Evolutionary conservation across 2,888 invertebrate genomes (phyloP), one percentile per base, ranked within the genome.

Genomic region (Parnassius smintheus): DNA sequence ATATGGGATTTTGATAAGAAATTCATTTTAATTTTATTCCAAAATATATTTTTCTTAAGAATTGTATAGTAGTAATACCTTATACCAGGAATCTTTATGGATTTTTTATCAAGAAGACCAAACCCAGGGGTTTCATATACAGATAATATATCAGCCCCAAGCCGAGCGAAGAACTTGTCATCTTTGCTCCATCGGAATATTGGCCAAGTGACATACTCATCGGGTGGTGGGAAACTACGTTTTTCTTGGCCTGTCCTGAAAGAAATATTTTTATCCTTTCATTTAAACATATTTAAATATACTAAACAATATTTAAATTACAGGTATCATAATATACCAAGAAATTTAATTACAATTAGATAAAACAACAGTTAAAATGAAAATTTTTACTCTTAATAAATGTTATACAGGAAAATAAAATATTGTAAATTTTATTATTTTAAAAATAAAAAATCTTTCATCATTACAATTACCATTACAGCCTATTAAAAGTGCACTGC

Each of bases 61-160:
- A 12, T 46, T 46, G n/a, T 2, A 46, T 57, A 45, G 44, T 46
- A n/a, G n/a, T 9, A 53, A 35, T 74, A 91, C 92, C 91, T 93
- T 74, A 98, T 97, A 50, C 97, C 97, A 8, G 95, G 93, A 52
- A 97, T 96, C 83, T 98, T 98, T 64, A 99, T 95, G 68, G 98
- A 97, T 81, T 98, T 98, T 85, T 98, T 97, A 66, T 99, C 98
- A 8, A 98, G 91, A 61, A 99, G 90, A 66, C 96, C 97, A 85
- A 99, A 99, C 18, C 98, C 97, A 0, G 98, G 98, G 1, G 99
- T 98, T 88, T 99, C 98, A 80, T 98, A 99, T 12, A 99, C 96
- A 70, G 97, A 97, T 45, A 99, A 94, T 44, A 96, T 87, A 75
- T 97, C 97, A 60, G 94, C 94, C 1, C 96, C 95, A 80, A 98